A percentile compares a stretch with the other conserved stretches of the same genome.
phyloP scores from a whole-genome alignment of 1,140 invertebrate genomes.

The Palaemon carinicauda region DNA sequence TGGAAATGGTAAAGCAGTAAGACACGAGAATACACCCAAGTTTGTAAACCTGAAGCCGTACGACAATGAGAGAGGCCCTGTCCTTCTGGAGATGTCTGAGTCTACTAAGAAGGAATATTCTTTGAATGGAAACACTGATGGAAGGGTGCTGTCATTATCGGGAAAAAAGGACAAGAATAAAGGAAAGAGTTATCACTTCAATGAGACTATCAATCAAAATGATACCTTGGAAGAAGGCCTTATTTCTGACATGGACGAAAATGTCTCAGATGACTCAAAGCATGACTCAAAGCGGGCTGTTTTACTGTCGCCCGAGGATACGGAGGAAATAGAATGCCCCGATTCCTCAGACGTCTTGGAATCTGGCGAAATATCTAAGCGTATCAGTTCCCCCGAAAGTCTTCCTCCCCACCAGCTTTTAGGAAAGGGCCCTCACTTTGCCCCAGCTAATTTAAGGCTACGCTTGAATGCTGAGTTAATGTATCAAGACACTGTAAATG shows the following conservation, averaged over 20 bases:
- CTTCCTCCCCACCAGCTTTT: constrained; percentile 30
- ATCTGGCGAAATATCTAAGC: background rate
- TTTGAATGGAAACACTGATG: too few relatives aligned
- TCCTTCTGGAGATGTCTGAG: background rate
- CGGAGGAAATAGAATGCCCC: background rate
- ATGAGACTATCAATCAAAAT: too few relatives aligned
- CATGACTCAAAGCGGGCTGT: background rate
- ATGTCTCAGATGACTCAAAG: background rate
- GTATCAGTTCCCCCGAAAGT: background rate
- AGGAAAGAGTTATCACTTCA: too few relatives aligned
- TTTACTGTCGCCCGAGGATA: background rate
- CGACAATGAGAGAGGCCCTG: background rate
- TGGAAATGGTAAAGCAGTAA: background rate
- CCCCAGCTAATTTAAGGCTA: constrained; percentile 34
- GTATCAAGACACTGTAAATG: constrained; percentile 42
- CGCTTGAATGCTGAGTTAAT: constrained; percentile 46
- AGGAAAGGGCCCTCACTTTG: constrained; percentile 34
- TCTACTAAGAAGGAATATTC: background rate
- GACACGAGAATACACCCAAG: background rate
- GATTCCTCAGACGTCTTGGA: constrained; percentile 4
- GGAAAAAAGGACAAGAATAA: too few relatives aligned
- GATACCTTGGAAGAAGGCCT: too few relatives aligned
- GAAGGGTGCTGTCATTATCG: too few relatives aligned
- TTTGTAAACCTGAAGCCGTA: constrained; percentile 29
- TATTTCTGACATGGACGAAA: too few relatives aligned